These are phyloP conservation scores for Planococcus citri DNA, from an alignment of 1,140 invertebrate genomes.

Conservation along the genomic window DNA sequence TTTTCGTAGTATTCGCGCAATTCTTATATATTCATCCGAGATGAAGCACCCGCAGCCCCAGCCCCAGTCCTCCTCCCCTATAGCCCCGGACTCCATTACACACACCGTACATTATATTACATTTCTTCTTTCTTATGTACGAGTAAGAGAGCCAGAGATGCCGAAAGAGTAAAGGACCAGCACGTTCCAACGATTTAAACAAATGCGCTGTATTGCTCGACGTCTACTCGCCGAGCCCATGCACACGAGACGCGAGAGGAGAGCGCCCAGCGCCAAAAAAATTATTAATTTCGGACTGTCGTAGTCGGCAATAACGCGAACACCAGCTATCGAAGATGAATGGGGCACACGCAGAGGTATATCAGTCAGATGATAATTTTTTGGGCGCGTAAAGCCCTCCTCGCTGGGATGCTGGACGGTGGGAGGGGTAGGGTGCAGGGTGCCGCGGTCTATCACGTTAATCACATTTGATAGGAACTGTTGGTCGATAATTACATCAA, in stretches of 20 bases:
- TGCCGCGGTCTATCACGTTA: neutral
- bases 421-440: too few species aligned
- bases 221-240: too few species aligned
- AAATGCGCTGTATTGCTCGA: neutral
- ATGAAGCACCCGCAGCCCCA: too few species aligned
- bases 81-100: too few species aligned
- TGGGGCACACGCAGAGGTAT: conserved; percentile 1
- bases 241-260: too few species aligned
- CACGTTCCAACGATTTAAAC: neutral
- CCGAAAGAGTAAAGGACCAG: too few species aligned
- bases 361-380: neutral
- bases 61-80: too few species aligned
- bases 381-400: neutral
- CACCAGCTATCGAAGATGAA: neutral
- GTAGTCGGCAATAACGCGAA: neutral
- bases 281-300: neutral
- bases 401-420: too few species aligned
- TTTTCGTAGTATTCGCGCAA: neutral
- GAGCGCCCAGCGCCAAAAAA: neutral
- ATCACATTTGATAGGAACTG: conserved; percentile 1
- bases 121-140: too few species aligned
- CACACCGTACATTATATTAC: too few species aligned
- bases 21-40: neutral
- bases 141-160: too few species aligned
- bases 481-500: conserved; percentile 2